These are phyloP conservation scores for Magallana gigas DNA, from an alignment of 1,140 invertebrate species.

Conservation along the genomic window DNA sequence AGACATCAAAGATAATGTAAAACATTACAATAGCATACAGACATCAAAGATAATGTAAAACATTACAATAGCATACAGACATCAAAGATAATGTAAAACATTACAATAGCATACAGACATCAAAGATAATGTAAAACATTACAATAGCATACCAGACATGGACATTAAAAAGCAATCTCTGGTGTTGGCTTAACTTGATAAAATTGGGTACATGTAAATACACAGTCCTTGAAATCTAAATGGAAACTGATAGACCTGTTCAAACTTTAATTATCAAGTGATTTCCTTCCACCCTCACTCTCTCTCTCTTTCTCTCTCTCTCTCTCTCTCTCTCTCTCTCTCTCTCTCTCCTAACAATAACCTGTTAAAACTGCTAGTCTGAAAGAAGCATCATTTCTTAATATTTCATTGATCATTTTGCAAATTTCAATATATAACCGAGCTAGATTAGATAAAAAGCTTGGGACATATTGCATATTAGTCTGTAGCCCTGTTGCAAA, in stretches of 20 bases:
- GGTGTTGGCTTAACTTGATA: slow-evolving; percentile 8
- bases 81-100: neutral
- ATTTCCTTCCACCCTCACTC: neutral
- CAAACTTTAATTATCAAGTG: neutral
- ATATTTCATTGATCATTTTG: too few species aligned
- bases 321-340: neutral
- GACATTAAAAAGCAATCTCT: slow-evolving; percentile 10
- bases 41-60: neutral
- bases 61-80: neutral
- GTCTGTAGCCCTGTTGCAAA: too few species aligned
- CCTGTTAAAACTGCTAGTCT: too few species aligned
- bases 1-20: neutral
- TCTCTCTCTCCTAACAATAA: neutral
- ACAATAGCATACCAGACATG: neutral
- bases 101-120: neutral
- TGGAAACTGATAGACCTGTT: neutral
- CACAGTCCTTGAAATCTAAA: neutral
- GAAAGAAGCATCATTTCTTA: too few species aligned
- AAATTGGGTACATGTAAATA: slow-evolving; percentile 3
- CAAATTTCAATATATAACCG: too few species aligned
- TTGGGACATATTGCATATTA: too few species aligned
- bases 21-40: neutral
- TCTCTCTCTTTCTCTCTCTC: slow-evolving; percentile 9
- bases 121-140: neutral
- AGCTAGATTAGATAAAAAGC: too few species aligned